Conservation (phyloP, 2,113 vertebrate species). For the Engystomops pustulosus region DNA sequence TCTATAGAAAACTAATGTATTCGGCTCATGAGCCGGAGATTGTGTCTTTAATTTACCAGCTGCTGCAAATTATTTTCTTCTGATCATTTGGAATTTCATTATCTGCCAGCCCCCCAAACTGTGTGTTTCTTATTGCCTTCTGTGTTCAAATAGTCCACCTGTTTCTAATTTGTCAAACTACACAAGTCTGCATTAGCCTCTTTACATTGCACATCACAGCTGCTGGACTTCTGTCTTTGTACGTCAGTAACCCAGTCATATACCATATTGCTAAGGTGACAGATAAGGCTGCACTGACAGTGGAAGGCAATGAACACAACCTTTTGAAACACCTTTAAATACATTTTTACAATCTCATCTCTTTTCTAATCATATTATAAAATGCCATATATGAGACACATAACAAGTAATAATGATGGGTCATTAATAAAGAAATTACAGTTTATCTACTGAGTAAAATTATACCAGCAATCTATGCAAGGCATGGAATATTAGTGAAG, state of each 20-base stretch:
- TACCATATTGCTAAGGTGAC: slow-evolving; percentile 24
- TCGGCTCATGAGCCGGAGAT: slow-evolving; percentile 61
- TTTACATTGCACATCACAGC: slow-evolving; percentile 55
- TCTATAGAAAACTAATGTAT: slow-evolving; percentile 53
- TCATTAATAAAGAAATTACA: slow-evolving; percentile 20
- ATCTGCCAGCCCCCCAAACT: slow-evolving; percentile 63
- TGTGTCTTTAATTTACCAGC: slow-evolving; percentile 70
- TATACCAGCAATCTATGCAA: neutral
- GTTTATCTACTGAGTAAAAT: slow-evolving; percentile 11
- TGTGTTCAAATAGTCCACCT: slow-evolving; percentile 70
- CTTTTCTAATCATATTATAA: neutral
- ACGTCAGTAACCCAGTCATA: slow-evolving; percentile 2
- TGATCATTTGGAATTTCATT: slow-evolving; percentile 62
- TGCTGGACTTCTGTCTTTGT: slow-evolving; percentile 41
- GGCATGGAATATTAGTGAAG: neutral
- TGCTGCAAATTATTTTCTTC: slow-evolving; percentile 70
- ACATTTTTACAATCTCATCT: neutral
- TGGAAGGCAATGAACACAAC: neutral
- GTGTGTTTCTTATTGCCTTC: slow-evolving; percentile 64
- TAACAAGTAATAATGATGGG: neutral
- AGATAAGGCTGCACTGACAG: slow-evolving; percentile 8
- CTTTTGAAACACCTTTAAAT: neutral
- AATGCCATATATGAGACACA: neutral
- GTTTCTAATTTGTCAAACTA: slow-evolving; percentile 70
- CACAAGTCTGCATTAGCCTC: slow-evolving; percentile 58